phyloP scores from a whole-genome alignment of 2,888 invertebrate species.

The Ligdia adustata region DNA sequence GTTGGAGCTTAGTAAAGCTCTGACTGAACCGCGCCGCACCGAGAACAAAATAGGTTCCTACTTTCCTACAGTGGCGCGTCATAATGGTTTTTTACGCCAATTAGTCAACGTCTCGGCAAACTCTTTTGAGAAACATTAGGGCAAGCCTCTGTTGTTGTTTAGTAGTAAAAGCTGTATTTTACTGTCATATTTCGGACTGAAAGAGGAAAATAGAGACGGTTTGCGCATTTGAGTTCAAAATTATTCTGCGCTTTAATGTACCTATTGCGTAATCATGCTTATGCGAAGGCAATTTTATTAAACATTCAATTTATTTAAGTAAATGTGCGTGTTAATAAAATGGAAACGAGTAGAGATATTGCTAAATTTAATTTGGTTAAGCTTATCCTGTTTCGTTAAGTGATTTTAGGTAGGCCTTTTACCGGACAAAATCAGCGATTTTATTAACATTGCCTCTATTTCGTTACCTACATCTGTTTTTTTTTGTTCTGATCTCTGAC shows the following conservation, averaged over 20 bases:
- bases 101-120: slow-evolving; percentile 30
- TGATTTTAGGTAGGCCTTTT: slow-evolving; percentile 28
- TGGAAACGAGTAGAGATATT: slow-evolving; percentile 15
- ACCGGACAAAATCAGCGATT: slow-evolving; percentile 21
- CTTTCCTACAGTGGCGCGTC: slow-evolving; percentile 20
- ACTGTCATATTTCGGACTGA: background rate
- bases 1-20: slow-evolving; percentile 35
- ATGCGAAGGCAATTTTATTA: no score
- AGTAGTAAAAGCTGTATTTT: background rate
- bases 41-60: slow-evolving; percentile 27
- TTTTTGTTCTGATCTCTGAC: no score
- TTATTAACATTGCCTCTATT: slow-evolving; percentile 16
- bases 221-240: no score
- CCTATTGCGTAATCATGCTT: no score
- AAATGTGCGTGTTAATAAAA: slow-evolving; percentile 29
- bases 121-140: slow-evolving; percentile 7
- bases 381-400: slow-evolving; percentile 29
- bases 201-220: background rate
- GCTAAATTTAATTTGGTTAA: slow-evolving; percentile 32
- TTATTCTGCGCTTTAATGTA: no score
- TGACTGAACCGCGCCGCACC: no score
- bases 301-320: slow-evolving; percentile 18
- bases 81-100: slow-evolving; percentile 42
- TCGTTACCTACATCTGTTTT: no score
- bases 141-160: slow-evolving; percentile 15